phyloP scores from a whole-genome alignment of 2,888 invertebrate genomes.

The Crocallis elinguaria region DNA sequence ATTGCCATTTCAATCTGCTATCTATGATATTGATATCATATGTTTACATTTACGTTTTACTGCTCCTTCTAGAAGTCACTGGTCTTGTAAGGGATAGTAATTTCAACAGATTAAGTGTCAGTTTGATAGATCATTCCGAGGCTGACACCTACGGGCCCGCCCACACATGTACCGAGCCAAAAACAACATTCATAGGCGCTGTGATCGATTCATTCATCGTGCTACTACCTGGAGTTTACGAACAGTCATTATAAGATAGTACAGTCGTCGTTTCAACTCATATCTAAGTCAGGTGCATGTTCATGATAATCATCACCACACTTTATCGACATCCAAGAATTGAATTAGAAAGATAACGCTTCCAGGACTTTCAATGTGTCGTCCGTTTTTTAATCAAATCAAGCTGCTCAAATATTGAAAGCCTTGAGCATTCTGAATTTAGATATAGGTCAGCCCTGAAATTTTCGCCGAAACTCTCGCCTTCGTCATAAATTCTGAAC shows the following conservation, averaged over 20 bases:
- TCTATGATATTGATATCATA: too few relatives aligned
- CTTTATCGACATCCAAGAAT: not conserved
- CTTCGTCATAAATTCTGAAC: constrained; percentile 4
- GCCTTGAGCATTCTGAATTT: not conserved
- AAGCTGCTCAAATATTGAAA: not conserved
- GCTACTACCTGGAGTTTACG: constrained; percentile 5
- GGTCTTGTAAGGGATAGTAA: constrained; percentile 19
- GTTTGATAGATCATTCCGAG: constrained; percentile 36
- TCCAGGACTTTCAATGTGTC: not conserved
- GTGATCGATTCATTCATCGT: constrained; percentile 29
- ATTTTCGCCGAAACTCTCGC: not conserved
- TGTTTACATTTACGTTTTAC: constrained; percentile 22
- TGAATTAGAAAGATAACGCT: not conserved
- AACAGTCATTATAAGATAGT: not conserved
- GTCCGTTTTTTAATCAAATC: not conserved
- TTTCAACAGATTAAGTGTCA: constrained; percentile 33
- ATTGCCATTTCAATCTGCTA: too few relatives aligned
- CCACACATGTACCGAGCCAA: constrained; percentile 32
- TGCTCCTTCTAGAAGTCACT: not conserved
- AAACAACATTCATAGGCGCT: constrained; percentile 25
- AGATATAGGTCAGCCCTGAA: constrained; percentile 11
- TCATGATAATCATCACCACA: not conserved
- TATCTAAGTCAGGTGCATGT: not conserved
- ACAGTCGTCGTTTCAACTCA: not conserved
- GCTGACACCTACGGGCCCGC: constrained; percentile 39